Evolutionary conservation across 2,113 vertebrate species (phyloP).

Genomic region (Datnioides undecimradiatus): DNA sequence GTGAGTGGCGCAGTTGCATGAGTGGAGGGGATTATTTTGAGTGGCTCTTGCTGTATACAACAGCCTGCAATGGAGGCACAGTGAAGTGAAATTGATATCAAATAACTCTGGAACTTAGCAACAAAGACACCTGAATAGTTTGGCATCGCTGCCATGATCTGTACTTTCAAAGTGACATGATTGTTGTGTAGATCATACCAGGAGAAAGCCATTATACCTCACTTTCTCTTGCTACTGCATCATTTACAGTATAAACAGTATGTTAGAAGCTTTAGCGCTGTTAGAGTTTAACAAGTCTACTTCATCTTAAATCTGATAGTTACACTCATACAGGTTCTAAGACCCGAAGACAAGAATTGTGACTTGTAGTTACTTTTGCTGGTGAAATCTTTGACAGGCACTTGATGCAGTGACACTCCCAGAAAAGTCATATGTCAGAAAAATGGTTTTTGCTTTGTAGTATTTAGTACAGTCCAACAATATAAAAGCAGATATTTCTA

Average conservation of each 20-base stretch:
- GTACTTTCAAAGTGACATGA: neutral
- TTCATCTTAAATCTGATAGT: neutral
- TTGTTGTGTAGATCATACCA: neutral
- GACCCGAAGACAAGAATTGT: neutral
- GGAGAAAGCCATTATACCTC: neutral
- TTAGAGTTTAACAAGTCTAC: neutral
- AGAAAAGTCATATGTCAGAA: neutral
- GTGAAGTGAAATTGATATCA: neutral
- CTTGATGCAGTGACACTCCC: neutral
- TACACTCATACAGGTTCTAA: neutral
- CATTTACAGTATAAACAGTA: neutral
- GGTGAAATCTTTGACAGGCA: neutral
- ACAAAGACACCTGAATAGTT: neutral
- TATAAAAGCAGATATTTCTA: neutral
- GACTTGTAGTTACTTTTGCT: neutral
- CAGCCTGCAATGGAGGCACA: neutral
- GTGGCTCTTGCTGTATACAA: too few relatives aligned
- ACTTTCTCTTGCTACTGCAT: too few relatives aligned
- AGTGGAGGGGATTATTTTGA: slow-evolving; percentile 1
- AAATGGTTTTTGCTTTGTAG: neutral
- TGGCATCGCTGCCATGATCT: neutral
- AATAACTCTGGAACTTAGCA: neutral
- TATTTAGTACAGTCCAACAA: neutral
- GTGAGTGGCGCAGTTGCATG: too few relatives aligned
- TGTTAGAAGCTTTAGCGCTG: neutral